Conservation (phyloP, 2,888 invertebrate species). For the Hemithea aestivaria region DNA sequence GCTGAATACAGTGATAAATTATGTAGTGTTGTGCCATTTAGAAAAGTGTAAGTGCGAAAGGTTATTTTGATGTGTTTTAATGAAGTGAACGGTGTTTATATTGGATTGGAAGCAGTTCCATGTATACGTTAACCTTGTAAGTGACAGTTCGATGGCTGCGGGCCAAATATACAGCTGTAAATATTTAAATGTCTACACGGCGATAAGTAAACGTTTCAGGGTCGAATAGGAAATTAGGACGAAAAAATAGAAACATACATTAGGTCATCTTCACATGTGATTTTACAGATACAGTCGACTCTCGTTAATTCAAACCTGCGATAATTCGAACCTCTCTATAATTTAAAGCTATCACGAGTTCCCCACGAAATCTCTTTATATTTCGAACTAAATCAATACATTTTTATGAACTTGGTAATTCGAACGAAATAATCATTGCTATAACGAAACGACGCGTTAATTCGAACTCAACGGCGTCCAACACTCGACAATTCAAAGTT, state of each 20-base stretch:
- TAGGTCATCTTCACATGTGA: too few relatives aligned
- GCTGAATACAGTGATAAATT: constrained; percentile 4
- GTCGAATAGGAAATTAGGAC: constrained; percentile 34
- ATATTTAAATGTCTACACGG: constrained; percentile 57
- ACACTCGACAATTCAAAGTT: too few relatives aligned
- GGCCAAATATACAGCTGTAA: constrained; percentile 53
- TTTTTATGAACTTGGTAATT: too few relatives aligned
- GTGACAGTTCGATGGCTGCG: constrained; percentile 44
- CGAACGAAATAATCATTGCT: too few relatives aligned
- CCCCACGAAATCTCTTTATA: too few relatives aligned
- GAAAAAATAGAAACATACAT: constrained; percentile 7
- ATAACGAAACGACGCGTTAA: too few relatives aligned
- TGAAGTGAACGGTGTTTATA: constrained; percentile 60
- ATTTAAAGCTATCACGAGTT: too few relatives aligned
- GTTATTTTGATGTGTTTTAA: constrained; percentile 55
- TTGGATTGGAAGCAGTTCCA: constrained; percentile 54
- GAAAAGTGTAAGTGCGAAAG: constrained; percentile 56
- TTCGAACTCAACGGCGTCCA: too few relatives aligned
- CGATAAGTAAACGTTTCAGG: constrained; percentile 57
- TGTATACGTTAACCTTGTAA: constrained; percentile 66
- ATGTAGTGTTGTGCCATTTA: constrained; percentile 12
- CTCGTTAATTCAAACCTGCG: too few relatives aligned
- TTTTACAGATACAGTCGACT: too few relatives aligned
- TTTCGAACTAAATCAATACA: too few relatives aligned
- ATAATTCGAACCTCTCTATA: too few relatives aligned